phyloP scores from a whole-genome alignment of 35 echinoderm and acorn worm species.

The Acanthaster planci region DNA sequence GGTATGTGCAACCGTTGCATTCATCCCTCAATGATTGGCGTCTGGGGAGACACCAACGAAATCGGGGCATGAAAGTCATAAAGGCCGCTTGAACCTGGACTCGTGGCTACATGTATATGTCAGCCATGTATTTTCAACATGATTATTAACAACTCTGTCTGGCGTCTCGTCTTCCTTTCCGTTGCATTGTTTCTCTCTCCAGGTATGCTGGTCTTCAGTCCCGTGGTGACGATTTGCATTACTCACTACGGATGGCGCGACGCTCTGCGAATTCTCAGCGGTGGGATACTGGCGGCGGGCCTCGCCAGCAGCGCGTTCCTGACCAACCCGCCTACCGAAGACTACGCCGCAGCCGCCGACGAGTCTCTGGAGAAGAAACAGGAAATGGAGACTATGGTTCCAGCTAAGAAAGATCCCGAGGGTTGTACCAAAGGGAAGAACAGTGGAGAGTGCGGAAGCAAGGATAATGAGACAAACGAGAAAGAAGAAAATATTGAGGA shows the following conservation, averaged over 20 bases:
- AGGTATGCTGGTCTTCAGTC: slow-evolving; percentile 21
- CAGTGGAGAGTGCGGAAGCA: background rate
- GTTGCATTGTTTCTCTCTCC: background rate
- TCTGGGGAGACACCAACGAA: no score
- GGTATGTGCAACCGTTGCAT: no score
- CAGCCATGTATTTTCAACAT: no score
- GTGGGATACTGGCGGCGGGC: background rate
- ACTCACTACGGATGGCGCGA: background rate
- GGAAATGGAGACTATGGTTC: background rate
- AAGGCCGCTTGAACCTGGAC: no score
- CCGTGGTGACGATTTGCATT: background rate
- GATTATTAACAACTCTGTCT: no score
- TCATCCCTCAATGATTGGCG: no score
- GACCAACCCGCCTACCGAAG: background rate
- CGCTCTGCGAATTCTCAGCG: background rate
- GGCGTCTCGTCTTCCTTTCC: no score
- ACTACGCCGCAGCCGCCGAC: background rate
- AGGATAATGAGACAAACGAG: background rate
- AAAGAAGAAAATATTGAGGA: background rate
- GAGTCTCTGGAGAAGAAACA: background rate
- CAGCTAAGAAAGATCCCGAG: background rate
- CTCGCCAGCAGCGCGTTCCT: background rate
- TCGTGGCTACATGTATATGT: no score
- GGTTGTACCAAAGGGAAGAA: background rate
- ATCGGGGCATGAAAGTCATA: no score